These are phyloP conservation scores for Strigamia crassipes DNA, from an alignment of 2,888 invertebrate species.

Conservation along the genomic window DNA sequence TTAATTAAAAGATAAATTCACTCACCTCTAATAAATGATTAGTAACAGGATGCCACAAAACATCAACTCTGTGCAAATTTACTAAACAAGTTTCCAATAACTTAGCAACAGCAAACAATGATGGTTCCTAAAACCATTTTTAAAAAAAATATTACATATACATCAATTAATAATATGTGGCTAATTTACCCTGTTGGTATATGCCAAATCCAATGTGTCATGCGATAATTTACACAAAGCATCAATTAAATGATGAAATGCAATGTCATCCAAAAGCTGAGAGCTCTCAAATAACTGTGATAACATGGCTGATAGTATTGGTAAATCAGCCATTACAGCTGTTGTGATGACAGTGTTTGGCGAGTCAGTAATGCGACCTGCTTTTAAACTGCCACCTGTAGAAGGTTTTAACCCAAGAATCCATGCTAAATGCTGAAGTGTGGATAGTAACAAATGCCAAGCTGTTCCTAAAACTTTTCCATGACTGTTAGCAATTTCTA, in stretches of 20 bases:
- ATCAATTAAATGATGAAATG: conserved; percentile 93
- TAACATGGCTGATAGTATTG: conserved; percentile 84
- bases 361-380: conserved; percentile 77
- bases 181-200: conserved; percentile 78
- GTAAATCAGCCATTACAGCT: conserved; percentile 94
- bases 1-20: conserved; percentile 49
- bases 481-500: conserved; percentile 87
- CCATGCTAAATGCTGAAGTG: conserved; percentile 77
- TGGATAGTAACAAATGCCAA: conserved; percentile 95
- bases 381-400: conserved; percentile 88
- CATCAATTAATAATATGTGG: too few relatives aligned
- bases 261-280: conserved; percentile 89
- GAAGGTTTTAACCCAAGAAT: conserved; percentile 94
- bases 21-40: conserved; percentile 83
- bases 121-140: conserved; percentile 84
- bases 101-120: conserved; percentile 95
- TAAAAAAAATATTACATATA: too few relatives aligned
- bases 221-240: conserved; percentile 93
- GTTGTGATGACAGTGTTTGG: conserved; percentile 88
- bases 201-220: conserved; percentile 96
- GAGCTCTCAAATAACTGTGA: conserved; percentile 93
- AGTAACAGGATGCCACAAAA: conserved; percentile 92
- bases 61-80: conserved; percentile 89
- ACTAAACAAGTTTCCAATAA: conserved; percentile 96
- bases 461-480: conserved; percentile 89